phyloP scores from a whole-genome alignment of 1,140 invertebrate species.

The Subanguina moxae region DNA sequence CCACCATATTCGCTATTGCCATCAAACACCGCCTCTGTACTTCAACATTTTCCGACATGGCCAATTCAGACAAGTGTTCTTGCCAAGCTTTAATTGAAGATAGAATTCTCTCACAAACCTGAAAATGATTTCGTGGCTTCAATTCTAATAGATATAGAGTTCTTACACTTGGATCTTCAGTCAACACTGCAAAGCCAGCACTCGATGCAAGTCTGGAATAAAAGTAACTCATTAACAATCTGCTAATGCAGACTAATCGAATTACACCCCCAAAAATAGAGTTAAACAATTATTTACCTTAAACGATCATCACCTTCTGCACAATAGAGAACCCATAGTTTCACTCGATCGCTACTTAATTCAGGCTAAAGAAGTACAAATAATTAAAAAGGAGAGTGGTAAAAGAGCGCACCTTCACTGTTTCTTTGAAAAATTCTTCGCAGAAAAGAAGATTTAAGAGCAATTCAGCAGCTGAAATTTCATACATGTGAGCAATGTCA shows the following conservation, averaged over 20 bases:
- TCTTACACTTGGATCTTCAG: slow-evolving; percentile 34
- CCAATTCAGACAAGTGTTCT: slow-evolving; percentile 42
- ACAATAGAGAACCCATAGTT: slow-evolving; percentile 56
- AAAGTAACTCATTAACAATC: too few species aligned
- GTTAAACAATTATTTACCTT: neutral
- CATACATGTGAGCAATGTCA: too few species aligned
- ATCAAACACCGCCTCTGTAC: slow-evolving; percentile 55
- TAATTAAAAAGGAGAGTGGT: neutral
- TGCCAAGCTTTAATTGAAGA: slow-evolving; percentile 31
- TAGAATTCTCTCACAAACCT: slow-evolving; percentile 27
- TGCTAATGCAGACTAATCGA: too few species aligned
- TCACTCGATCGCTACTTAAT: slow-evolving; percentile 51
- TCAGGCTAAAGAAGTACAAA: slow-evolving; percentile 13
- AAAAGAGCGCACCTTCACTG: slow-evolving; percentile 41
- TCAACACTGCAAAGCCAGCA: slow-evolving; percentile 55
- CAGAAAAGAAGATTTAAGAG: slow-evolving; percentile 54
- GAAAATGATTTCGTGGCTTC: slow-evolving; percentile 14
- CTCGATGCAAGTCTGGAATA: slow-evolving; percentile 38
- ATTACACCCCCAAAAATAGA: too few species aligned
- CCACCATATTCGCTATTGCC: slow-evolving; percentile 56
- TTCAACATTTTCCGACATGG: slow-evolving; percentile 38
- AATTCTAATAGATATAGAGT: slow-evolving; percentile 27
- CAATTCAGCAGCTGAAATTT: slow-evolving; percentile 51
- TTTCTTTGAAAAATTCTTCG: slow-evolving; percentile 56
- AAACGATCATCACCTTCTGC: slow-evolving; percentile 56